phyloP scores from a whole-genome alignment of 2,797 vertebrate species.

The Novumbra hubbsi region DNA sequence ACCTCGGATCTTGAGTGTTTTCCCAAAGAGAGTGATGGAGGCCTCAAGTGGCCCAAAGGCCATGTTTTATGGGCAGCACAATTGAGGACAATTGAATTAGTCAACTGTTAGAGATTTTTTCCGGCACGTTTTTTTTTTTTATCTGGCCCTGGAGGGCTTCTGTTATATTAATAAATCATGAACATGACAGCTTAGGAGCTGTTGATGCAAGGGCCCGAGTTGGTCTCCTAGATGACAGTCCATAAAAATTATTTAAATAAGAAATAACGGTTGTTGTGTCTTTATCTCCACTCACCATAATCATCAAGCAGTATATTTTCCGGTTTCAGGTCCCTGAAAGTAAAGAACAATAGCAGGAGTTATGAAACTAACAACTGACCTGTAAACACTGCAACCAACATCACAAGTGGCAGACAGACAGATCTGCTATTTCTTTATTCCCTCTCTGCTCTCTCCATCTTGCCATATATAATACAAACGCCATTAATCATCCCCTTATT shows the following conservation, averaged over 20 bases:
- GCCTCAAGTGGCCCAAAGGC: no score
- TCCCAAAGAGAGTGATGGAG: no score
- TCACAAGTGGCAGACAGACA: neutral
- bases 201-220: neutral
- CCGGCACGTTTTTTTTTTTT: no score
- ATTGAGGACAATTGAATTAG: neutral
- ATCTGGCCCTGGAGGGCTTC: no score
- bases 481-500: neutral
- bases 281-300: conserved; percentile 79
- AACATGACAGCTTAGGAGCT: neutral
- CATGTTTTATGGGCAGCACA: neutral
- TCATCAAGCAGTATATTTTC: conserved; percentile 97
- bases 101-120: neutral
- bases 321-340: conserved; percentile 89
- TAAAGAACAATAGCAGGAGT: conserved; percentile 15
- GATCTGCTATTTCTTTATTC: neutral
- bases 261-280: neutral
- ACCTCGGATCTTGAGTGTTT: neutral
- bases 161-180: neutral
- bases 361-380: neutral
- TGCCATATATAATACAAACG: neutral
- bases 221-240: neutral
- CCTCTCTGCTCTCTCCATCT: neutral
- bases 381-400: neutral
- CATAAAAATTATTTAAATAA: neutral